Conservation (phyloP, 2,888 invertebrate genomes). For the Acanthosepion pharaonis region DNA sequence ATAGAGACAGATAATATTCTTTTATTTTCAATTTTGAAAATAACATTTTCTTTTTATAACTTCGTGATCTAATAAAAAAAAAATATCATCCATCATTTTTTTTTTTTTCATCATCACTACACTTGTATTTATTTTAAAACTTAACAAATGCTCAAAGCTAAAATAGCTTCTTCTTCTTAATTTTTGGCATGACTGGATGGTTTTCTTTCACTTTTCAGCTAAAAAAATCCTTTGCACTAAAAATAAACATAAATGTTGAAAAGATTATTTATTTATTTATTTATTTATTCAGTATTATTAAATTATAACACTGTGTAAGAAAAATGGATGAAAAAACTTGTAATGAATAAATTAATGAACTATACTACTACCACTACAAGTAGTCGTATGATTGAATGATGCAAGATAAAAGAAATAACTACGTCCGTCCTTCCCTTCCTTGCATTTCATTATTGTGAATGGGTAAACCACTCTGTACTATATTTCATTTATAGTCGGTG, state of each 20-base stretch:
- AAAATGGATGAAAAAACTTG: not conserved
- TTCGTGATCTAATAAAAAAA: too few species aligned
- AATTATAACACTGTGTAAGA: not conserved
- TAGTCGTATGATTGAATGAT: not conserved
- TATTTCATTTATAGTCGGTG: too few species aligned
- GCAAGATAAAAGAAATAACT: not conserved
- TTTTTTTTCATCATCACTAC: too few species aligned
- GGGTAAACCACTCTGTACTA: not conserved
- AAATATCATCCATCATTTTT: too few species aligned
- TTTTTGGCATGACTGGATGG: too few species aligned
- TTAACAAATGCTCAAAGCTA: too few species aligned
- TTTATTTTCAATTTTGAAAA: too few species aligned
- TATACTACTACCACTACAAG: not conserved
- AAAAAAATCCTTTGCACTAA: not conserved
- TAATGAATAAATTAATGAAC: not conserved
- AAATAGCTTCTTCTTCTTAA: too few species aligned
- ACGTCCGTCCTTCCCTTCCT: not conserved
- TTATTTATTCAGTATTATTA: not conserved
- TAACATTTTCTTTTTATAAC: too few species aligned
- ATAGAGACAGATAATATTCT: too few species aligned
- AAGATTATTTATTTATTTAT: not conserved
- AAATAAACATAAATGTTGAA: not conserved
- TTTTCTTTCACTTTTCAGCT: too few species aligned
- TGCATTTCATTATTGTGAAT: slow-evolving; percentile 18
- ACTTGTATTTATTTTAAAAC: too few species aligned